Evolutionary conservation across 35 echinoderm and acorn worm genomes (phyloP).

Genomic region (Stichopus chloronotus): DNA sequence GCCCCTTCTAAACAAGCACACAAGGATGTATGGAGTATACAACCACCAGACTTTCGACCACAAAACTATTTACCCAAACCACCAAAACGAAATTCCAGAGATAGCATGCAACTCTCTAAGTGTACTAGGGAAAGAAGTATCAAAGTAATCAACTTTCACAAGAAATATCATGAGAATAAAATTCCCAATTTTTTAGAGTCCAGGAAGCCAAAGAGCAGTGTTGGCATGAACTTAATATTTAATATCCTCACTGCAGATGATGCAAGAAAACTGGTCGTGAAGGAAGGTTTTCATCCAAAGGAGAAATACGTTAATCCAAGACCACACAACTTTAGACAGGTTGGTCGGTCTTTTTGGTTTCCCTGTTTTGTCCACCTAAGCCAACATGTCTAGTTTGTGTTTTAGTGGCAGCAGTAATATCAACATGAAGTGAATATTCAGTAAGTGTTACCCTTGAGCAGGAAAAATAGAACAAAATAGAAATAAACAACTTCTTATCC

Average conservation of each 20-base stretch:
- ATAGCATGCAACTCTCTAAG: slow-evolving; percentile 91
- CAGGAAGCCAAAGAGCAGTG: slow-evolving; percentile 57
- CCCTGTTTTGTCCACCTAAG: too few relatives aligned
- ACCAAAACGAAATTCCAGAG: slow-evolving; percentile 84
- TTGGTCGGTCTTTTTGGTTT: slow-evolving; percentile 33
- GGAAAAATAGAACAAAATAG: too few relatives aligned
- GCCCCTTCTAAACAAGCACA: background rate
- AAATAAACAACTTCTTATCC: too few relatives aligned
- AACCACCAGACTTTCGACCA: slow-evolving; percentile 87
- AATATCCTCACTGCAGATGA: slow-evolving; percentile 66
- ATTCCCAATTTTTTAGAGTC: slow-evolving; percentile 82
- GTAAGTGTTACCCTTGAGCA: too few relatives aligned
- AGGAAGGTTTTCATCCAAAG: slow-evolving; percentile 68
- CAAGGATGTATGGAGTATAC: slow-evolving; percentile 76
- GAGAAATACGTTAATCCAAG: slow-evolving; percentile 70
- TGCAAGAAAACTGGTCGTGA: slow-evolving; percentile 64
- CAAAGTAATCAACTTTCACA: background rate
- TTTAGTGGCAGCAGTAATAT: too few relatives aligned
- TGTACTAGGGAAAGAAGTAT: slow-evolving; percentile 66
- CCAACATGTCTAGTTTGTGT: too few relatives aligned
- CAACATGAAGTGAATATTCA: too few relatives aligned
- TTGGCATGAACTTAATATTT: slow-evolving; percentile 65
- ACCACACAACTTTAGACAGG: slow-evolving; percentile 91
- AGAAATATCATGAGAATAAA: slow-evolving; percentile 27
- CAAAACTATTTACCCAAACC: slow-evolving; percentile 83